Evolutionary conservation across 2,888 invertebrate genomes (phyloP), one percentile per base, ranked within the genome.

Genomic region (Seira musarum): DNA sequence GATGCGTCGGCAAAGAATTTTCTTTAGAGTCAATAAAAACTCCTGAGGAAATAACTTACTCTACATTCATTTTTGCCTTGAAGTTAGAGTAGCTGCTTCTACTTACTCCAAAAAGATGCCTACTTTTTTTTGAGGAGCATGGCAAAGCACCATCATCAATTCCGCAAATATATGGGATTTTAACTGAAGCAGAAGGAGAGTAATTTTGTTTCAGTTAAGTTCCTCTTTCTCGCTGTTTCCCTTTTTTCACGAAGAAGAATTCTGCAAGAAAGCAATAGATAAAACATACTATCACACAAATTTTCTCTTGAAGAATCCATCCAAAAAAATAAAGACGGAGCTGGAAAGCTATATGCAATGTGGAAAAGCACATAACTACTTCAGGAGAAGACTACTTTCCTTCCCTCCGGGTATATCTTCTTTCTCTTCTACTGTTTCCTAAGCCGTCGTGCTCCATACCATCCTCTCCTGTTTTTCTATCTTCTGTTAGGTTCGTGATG

Each of bases 201-300:
- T 77, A 77, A 77, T 77, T 77, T 77, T 70, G 77, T 70, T 76
- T 77, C 77, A 77, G 69, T 69, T 76, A 69, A 76, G 69, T 76
- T 76, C 53, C 63, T 76, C 46, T 19, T 60, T n/a, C n/a, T n/a
- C n/a, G n/a, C 40, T 40, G 13, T 40, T 40, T 40, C 40, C 40
- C 13, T 13, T 40, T 69, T 76, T 8, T 69, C 63, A 15, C 30
- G 35, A 40, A 71, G 63, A 40, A n/a, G n/a, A n/a, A n/a, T n/a
- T n/a, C n/a, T n/a, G n/a, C n/a, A n/a, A n/a, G n/a, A 53, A 15
- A 21, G 71, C 76, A 64, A 68, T 76, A 69, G 25, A 67, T 61
- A 57, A 67, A 19, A 46, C 49, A n/a, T n/a, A 15, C 24, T 63
- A 68, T 46, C 68, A 75, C 77, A 70, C 60, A 63, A 40, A 40